Evolutionary conservation across 2,113 vertebrate species (phyloP), one percentile per base, ranked within the genome.

Genomic region (Pterophyllum scalare): DNA sequence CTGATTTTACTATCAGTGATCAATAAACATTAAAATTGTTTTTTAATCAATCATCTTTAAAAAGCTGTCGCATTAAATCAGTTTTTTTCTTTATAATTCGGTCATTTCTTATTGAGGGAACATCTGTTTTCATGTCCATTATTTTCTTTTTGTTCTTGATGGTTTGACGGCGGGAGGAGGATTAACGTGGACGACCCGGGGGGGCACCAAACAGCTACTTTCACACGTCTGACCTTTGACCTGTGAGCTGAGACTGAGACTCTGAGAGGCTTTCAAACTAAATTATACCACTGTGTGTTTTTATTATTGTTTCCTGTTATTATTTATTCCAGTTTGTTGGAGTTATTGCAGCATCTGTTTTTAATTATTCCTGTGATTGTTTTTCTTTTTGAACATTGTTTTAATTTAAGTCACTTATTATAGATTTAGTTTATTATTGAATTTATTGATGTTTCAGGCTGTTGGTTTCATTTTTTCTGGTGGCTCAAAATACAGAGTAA

Each of bases 211-310:
- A 26, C 24, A 79, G 24, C 52, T 80, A 74, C 80, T 83, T 81
- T 74, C 65, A 84, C 88, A 84, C 19, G 75, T 82, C 79, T 89
- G 82, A 91, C 89, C 89, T 91, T 75, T 90, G 91, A 85, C 89
- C 86, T 3, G 6, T 59, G 77, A 65, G 60, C 67, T 75, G 81
- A 65, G 75, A 64, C 11, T 6, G 58, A 14, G 43, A 10, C 15
- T 17, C 14, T 1, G 65, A 52, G 43, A 52, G 43, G 26, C 3
- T n/a, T 52, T 52, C 43, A 52, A 31, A 33, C 3, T 26, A 8
- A 65, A 56, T 65, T 24, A 13, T 12, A 31, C 40, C 20, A 20
- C 12, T 56, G 15, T 49, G 46, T 6, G 26, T 79, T 65, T 79
- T 79, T 65, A 52, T 19, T 28, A 9, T 19, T 14, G 15, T 70